Evolutionary conservation across 2,797 vertebrate genomes (phyloP), one percentile per base, ranked within the genome.

Genomic region (Tragopan temminckii): DNA sequence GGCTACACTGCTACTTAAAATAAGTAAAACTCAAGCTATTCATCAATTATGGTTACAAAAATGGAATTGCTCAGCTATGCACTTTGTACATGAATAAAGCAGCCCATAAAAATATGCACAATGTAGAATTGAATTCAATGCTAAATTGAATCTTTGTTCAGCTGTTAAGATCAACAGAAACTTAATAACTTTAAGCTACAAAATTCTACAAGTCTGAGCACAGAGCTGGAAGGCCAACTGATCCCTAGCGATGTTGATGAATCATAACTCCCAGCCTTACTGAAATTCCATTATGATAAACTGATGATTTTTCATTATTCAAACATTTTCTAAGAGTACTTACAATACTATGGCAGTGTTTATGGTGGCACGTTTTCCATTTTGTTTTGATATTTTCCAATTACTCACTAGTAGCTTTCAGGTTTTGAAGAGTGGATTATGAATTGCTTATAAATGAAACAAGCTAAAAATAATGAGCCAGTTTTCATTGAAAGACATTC

Each of bases 381-480:
- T 91, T 90, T 50, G 21, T 38, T 68, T 35, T 70, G 36, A 4
- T 86, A 48, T 85, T 91, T 93, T 57, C 81, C 43, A 61, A 6
- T 82, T 36, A 63, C 48, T 92, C 70, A 67, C 43, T 24, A 85
- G 25, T 33, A 80, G 50, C 6, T 80, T 77, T 80, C 11, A 78
- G 38, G 42, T 81, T 79, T 75, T 92, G 48, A 88, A 67, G 20
- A 66, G 59, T 23, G 38, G 55, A 80, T 83, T 85, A 57, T 63
- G n/a, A 85, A 46, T 42, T 88, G 59, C 61, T 78, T 91, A 84
- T 82, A 93, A 96, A 93, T 70, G 50, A 70, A 92, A 89, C 43
- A 81, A 83, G 61, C 82, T 93, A 81, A 96, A 97, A 94, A 75
- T 88, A 91, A 85, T 81, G 66, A 93, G 20, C 64, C 93, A 7